Conservation (phyloP, 2,888 invertebrate genomes). For the Eudasyphora cyanicolor region DNA sequence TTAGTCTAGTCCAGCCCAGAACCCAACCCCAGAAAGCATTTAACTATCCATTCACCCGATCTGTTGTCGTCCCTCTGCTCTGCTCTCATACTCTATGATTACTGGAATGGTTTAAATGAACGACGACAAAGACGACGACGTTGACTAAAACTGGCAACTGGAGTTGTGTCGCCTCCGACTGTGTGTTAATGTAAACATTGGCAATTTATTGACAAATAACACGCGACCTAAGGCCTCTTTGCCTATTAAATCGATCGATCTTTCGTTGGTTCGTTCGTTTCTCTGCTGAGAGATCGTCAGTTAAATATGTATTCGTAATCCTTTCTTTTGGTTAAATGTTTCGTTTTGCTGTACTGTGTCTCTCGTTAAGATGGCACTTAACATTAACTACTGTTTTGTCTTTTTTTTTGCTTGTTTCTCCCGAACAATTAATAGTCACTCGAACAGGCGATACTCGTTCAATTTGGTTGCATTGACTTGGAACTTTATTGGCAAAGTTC, state of each 20-base stretch:
- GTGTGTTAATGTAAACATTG: conserved; percentile 67
- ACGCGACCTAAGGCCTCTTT: conserved; percentile 68
- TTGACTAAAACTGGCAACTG: conserved; percentile 10
- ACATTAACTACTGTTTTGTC: conserved; percentile 64
- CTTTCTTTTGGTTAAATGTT: conserved; percentile 45
- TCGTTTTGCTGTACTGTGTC: conserved; percentile 27
- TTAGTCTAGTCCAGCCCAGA: background rate
- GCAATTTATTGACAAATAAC: conserved; percentile 70
- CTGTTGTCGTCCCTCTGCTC: too few relatives aligned
- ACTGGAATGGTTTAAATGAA: too few relatives aligned
- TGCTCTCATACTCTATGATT: too few relatives aligned
- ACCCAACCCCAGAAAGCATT: conserved; percentile 9
- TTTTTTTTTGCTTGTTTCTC: too few relatives aligned
- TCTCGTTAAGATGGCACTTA: conserved; percentile 63
- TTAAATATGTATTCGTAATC: background rate
- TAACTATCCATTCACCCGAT: background rate
- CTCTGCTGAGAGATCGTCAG: background rate
- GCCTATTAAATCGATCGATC: conserved; percentile 51
- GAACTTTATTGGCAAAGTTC: conserved; percentile 54
- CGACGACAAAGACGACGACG: background rate
- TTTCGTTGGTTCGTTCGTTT: too few relatives aligned
- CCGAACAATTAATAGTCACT: conserved; percentile 50
- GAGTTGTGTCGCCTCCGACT: conserved; percentile 27
- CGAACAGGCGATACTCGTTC: background rate
- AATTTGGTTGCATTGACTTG: conserved; percentile 22